phyloP scores from a whole-genome alignment of 2,113 vertebrate species.

The Varanus komodoensis region DNA sequence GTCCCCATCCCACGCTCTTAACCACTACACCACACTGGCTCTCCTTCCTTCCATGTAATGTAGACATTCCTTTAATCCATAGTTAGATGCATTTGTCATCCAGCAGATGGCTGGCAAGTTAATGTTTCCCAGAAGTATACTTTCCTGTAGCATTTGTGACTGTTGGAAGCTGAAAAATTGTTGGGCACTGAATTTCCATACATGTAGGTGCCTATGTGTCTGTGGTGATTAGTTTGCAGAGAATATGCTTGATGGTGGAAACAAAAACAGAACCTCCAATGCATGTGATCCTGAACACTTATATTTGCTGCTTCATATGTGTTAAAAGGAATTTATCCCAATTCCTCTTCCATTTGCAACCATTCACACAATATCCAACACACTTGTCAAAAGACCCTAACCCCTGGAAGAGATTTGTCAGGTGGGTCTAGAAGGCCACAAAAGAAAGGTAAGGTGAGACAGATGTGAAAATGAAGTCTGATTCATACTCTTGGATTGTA shows the following conservation, averaged over 20 bases:
- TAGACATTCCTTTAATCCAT: slow-evolving; percentile 49
- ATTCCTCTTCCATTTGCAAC: neutral
- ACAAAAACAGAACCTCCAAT: neutral
- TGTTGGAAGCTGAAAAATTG: slow-evolving; percentile 36
- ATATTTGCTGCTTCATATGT: neutral
- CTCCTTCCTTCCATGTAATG: slow-evolving; percentile 37
- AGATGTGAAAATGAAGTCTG: no score
- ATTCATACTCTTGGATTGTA: neutral
- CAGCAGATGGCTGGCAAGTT: slow-evolving; percentile 46
- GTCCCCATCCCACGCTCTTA: no score
- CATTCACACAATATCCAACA: neutral
- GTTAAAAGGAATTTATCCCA: neutral
- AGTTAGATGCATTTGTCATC: slow-evolving; percentile 57
- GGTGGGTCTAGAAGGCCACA: neutral
- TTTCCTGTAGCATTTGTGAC: slow-evolving; percentile 36
- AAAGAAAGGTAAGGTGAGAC: neutral
- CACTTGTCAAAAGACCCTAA: neutral
- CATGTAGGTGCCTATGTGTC: slow-evolving; percentile 15
- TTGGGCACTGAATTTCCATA: slow-evolving; percentile 34
- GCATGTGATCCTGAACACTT: neutral
- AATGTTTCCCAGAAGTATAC: slow-evolving; percentile 40
- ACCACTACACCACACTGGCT: no score
- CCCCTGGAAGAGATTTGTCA: neutral
- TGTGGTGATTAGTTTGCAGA: neutral
- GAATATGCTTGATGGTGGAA: neutral